Conservation (phyloP, 2,888 invertebrate species). For the Eueremaeus valkanovi region DNA sequence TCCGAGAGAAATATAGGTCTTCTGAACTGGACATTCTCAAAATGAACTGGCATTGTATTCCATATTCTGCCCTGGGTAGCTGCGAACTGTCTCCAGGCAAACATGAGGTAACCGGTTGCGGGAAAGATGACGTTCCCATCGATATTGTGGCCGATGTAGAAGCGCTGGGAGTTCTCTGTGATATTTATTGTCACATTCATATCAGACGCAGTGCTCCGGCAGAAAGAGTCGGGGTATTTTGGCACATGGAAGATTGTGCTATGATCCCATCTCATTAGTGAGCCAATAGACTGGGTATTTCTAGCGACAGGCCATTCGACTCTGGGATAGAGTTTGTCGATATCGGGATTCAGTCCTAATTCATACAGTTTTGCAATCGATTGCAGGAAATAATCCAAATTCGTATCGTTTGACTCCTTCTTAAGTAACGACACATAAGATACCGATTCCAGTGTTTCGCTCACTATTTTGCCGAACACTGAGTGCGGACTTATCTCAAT, state of each 20-base stretch:
- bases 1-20: conserved; percentile 37
- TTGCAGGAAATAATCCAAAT: conserved; percentile 59
- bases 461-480: conserved; percentile 82
- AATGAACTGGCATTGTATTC: conserved; percentile 73
- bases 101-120: conserved; percentile 37
- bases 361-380: conserved; percentile 71
- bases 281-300: conserved; percentile 84
- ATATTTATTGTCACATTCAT: conserved; percentile 57
- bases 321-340: conserved; percentile 63
- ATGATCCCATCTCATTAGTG: conserved; percentile 89
- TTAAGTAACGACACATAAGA: conserved; percentile 78
- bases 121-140: conserved; percentile 56
- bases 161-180: conserved; percentile 53
- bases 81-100: conserved; percentile 63
- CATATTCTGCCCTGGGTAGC: conserved; percentile 68
- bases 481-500: conserved; percentile 94
- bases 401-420: conserved; percentile 64
- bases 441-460: conserved; percentile 57
- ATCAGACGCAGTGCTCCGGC: conserved; percentile 25
- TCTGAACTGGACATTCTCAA: conserved; percentile 68
- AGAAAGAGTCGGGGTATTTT: conserved; percentile 33
- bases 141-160: conserved; percentile 65
- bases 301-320: conserved; percentile 71
- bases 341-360: conserved; percentile 72
- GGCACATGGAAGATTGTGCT: conserved; percentile 52